These are phyloP conservation scores for Elysia crispata DNA, from an alignment of 2,888 invertebrate species.

Conservation along the genomic window DNA sequence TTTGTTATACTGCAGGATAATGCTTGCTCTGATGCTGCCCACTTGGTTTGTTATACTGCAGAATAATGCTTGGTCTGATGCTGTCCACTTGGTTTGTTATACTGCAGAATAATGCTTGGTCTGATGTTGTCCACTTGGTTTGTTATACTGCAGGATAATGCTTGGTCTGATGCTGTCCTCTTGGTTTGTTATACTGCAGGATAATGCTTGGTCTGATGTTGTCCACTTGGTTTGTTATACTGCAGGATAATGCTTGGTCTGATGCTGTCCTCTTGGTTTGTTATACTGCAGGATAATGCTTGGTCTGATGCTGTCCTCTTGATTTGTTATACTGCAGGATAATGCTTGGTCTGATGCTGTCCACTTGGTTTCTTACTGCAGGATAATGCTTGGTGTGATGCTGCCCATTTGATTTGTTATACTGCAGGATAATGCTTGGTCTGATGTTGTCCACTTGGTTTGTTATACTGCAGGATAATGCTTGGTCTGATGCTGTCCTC, in stretches of 20 bases:
- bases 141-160: constrained; percentile 59
- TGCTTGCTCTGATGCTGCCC: constrained; percentile 76
- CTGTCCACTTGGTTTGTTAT: too few species aligned
- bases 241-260: constrained; percentile 68
- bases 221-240: too few species aligned
- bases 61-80: constrained; percentile 20
- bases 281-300: constrained; percentile 42
- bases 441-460: too few species aligned
- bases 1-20: constrained; percentile 56
- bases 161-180: constrained; percentile 76
- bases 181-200: constrained; percentile 71
- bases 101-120: too few species aligned
- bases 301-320: too few species aligned
- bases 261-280: constrained; percentile 74
- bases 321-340: too few species aligned
- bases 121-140: too few species aligned
- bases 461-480: constrained; percentile 59
- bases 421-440: constrained; percentile 71
- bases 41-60: constrained; percentile 51
- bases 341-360: too few species aligned
- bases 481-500: constrained; percentile 76
- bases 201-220: constrained; percentile 55
- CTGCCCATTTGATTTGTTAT: constrained; percentile 73
- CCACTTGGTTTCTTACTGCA: constrained; percentile 37
- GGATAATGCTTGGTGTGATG: constrained; percentile 69